A percentile compares a stretch with the other conserved stretches of the same genome.
These are phyloP conservation scores for Dilophus febrilis DNA, from an alignment of 2,888 invertebrate species.

Conservation along the genomic window DNA sequence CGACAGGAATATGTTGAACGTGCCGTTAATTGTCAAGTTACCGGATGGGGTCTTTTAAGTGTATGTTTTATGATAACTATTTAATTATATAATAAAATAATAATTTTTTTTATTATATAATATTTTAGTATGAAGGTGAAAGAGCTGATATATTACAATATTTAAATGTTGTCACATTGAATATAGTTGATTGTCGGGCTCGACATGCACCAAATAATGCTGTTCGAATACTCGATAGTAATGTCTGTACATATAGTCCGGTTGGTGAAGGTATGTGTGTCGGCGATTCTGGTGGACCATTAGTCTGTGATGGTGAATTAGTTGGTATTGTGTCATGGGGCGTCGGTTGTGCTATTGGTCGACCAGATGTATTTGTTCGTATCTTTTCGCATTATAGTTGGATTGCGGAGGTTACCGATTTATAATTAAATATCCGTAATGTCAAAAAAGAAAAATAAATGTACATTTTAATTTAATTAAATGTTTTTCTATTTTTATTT, in stretches of 20 bases:
- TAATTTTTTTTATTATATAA: not conserved
- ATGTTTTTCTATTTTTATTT: too few relatives aligned
- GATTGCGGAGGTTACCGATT: constrained; percentile 8
- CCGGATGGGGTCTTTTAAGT: constrained; percentile 1
- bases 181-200: not conserved
- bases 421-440: too few relatives aligned
- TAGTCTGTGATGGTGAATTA: constrained; percentile 7
- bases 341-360: constrained; percentile 16
- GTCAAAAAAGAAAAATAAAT: too few relatives aligned
- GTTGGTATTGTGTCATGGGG: constrained; percentile 19
- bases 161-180: not conserved
- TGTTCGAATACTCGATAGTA: not conserved
- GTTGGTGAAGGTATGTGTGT: not conserved
- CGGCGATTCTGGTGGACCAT: constrained; percentile 1
- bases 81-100: not conserved
- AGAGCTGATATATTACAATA: not conserved
- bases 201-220: not conserved
- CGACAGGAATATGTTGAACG: not conserved
- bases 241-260: constrained; percentile 1
- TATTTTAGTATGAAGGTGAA: not conserved
- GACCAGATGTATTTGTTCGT: constrained; percentile 18
- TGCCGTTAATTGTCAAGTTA: not conserved
- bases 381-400: constrained; percentile 14
- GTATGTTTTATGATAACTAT: not conserved
- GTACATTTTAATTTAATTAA: too few relatives aligned